Conservation (phyloP, 2,797 vertebrate species). For the Lepidocolaptes lacrymiger region DNA sequence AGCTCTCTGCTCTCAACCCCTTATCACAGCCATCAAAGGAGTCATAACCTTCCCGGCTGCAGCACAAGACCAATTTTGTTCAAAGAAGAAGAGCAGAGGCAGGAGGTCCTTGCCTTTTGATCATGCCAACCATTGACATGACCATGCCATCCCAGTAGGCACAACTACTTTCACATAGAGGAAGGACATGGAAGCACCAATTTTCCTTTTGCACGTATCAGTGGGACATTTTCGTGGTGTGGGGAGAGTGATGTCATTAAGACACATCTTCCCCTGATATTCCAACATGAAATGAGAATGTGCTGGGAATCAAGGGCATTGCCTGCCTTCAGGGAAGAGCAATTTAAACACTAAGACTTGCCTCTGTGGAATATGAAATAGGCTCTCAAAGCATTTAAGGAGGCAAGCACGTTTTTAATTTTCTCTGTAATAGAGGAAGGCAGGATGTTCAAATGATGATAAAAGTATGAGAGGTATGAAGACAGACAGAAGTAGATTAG, state of each 20-base stretch:
- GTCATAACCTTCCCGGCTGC: neutral
- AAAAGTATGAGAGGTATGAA: neutral
- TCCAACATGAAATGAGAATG: neutral
- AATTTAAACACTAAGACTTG: neutral
- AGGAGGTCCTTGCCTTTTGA: neutral
- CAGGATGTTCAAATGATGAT: neutral
- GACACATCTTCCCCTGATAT: neutral
- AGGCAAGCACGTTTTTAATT: constrained; percentile 29
- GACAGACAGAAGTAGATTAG: neutral
- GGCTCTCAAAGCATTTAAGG: neutral
- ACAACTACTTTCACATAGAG: neutral
- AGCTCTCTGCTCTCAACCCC: neutral
- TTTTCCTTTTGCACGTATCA: neutral
- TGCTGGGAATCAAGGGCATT: constrained; percentile 7
- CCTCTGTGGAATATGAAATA: neutral
- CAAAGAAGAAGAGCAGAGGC: neutral
- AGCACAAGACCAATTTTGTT: neutral
- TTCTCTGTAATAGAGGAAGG: neutral
- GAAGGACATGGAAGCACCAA: neutral
- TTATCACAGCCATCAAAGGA: neutral
- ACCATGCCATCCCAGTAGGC: neutral
- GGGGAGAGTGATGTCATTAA: neutral
- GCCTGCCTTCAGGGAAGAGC: neutral
- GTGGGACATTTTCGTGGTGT: neutral
- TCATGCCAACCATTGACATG: neutral